Conservation (phyloP, 2,113 vertebrate genomes). For the Tragelaphus strepsiceros region DNA sequence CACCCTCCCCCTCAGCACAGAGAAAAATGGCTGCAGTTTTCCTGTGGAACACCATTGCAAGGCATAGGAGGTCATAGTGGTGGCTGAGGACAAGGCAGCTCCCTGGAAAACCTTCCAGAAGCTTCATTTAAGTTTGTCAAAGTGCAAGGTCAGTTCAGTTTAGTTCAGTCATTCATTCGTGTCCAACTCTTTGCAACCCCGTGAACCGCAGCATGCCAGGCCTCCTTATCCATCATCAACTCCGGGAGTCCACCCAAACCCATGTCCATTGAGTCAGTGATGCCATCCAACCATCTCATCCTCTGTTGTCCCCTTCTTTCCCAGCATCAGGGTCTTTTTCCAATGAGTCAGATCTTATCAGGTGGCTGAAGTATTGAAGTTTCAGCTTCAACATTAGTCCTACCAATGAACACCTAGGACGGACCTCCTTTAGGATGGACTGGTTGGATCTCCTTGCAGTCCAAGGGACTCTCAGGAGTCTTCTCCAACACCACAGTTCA, state of each 20-base stretch:
- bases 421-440: background rate
- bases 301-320: background rate
- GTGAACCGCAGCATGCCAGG: fast-evolving
- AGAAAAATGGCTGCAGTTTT: background rate
- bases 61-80: background rate
- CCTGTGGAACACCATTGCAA: background rate
- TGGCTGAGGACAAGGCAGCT: background rate
- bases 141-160: background rate
- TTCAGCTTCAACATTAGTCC: background rate
- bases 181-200: background rate
- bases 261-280: background rate
- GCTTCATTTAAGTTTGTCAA: background rate
- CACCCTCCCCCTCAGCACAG: background rate
- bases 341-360: background rate
- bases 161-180: background rate
- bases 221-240: background rate
- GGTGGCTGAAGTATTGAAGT: background rate
- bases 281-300: background rate
- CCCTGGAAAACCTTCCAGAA: background rate
- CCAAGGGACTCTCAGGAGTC: background rate
- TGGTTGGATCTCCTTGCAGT: background rate
- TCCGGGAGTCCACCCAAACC: background rate
- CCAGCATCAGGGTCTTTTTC: background rate
- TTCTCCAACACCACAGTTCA: background rate
- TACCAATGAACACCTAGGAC: background rate